A percentile compares a stretch with the other conserved stretches of the same genome.
Evolutionary conservation across 2,797 vertebrate genomes (phyloP).

Genomic region (Petrocephalus schoutedeni): DNA sequence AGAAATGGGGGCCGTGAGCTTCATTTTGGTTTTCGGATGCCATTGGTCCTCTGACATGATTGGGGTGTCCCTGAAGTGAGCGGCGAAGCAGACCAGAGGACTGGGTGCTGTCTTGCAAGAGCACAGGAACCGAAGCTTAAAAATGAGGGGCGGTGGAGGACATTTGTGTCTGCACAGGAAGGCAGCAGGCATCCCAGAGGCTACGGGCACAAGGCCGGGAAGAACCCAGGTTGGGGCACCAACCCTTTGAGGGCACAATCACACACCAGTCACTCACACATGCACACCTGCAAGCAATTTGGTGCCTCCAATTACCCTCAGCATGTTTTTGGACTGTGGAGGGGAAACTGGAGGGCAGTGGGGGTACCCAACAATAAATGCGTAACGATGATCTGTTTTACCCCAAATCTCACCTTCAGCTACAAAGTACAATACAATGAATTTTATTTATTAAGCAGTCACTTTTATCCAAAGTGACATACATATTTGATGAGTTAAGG

Average conservation of each 20-base stretch:
- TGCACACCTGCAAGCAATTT: no score
- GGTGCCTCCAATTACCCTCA: no score
- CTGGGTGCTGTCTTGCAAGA: not conserved
- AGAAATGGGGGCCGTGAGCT: not conserved
- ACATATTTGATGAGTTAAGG: not conserved
- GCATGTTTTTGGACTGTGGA: no score
- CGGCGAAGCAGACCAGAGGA: not conserved
- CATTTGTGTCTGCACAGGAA: not conserved
- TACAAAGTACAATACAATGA: not conserved
- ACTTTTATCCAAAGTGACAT: not conserved
- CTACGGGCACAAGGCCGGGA: no score
- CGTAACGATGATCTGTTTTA: not conserved
- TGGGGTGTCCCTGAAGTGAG: not conserved
- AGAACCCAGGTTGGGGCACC: no score
- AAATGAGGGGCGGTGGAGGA: not conserved
- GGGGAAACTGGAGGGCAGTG: no score
- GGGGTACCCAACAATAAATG: not conserved
- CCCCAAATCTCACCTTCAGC: not conserved
- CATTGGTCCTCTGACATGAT: not conserved
- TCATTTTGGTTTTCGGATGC: not conserved
- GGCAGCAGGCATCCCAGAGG: no score
- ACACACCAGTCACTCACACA: no score
- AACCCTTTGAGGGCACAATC: no score
- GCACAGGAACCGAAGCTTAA: not conserved
- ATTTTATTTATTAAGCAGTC: not conserved